phyloP scores from a whole-genome alignment of 2,888 invertebrate genomes.

The Willowsia nigromaculata region DNA sequence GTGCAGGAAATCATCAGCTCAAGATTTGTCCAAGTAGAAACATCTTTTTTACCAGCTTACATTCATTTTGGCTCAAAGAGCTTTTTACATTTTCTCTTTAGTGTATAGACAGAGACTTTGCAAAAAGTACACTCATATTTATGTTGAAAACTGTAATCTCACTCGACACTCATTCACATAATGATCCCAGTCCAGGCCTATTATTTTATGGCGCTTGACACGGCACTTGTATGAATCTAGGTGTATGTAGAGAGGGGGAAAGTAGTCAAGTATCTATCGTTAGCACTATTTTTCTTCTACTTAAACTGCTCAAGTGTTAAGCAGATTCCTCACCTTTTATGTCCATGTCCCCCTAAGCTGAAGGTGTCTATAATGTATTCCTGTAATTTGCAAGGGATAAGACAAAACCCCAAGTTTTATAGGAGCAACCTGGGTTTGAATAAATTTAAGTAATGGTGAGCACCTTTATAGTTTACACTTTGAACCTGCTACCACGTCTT shows the following conservation, averaged over 20 bases:
- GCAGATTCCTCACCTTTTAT: not conserved
- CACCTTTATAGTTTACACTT: not conserved
- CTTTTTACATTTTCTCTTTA: not conserved
- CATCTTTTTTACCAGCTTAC: not conserved
- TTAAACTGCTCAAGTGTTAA: conserved; percentile 25
- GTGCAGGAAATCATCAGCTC: conserved; percentile 56
- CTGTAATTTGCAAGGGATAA: not conserved
- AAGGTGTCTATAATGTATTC: too few species aligned
- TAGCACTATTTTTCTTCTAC: conserved; percentile 37
- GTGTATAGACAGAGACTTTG: not conserved
- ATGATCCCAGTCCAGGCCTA: conserved; percentile 15
- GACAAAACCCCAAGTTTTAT: not conserved
- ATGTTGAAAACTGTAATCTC: conserved; percentile 29
- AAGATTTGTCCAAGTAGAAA: conserved; percentile 50
- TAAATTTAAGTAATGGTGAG: not conserved
- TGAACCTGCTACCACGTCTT: not conserved
- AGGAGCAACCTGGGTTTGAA: not conserved
- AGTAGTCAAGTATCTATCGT: conserved; percentile 10
- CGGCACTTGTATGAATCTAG: not conserved
- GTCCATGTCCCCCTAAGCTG: not conserved
- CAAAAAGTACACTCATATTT: not conserved
- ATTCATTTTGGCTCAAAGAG: not conserved
- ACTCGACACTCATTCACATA: conserved; percentile 28
- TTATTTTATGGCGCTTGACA: conserved; percentile 41
- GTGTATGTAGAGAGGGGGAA: too few species aligned